Conservation (phyloP, 2,113 vertebrate genomes). For the Corvus cornix region DNA sequence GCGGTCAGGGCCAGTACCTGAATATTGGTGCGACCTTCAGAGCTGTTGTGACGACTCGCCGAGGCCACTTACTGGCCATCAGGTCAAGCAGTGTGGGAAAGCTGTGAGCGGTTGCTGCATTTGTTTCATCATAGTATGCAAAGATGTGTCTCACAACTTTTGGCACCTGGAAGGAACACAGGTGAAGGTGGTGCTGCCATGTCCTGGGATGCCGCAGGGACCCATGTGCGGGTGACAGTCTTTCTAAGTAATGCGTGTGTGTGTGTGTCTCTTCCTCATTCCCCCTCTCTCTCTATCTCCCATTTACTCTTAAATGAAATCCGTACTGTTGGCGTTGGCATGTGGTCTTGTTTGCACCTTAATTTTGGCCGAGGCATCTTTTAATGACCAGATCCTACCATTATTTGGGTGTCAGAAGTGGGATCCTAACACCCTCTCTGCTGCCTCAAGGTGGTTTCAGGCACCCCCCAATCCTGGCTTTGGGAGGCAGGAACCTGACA, state of each 20-base stretch:
- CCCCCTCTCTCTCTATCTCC: not conserved
- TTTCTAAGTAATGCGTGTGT: no score
- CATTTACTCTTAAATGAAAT: not conserved
- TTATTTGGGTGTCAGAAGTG: no score
- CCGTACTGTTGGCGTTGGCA: not conserved
- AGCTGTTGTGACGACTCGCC: fast-evolving
- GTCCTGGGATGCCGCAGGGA: no score
- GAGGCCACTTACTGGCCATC: fast-evolving
- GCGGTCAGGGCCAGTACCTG: not conserved
- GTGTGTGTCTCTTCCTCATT: not conserved
- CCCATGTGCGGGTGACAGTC: not conserved
- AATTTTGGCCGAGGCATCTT: no score
- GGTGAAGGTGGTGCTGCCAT: not conserved
- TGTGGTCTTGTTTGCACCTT: no score
- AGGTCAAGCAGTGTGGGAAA: fast-evolving
- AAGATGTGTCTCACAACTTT: not conserved
- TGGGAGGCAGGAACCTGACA: not conserved
- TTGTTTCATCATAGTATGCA: not conserved
- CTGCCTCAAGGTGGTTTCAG: no score
- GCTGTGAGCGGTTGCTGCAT: fast-evolving
- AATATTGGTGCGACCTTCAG: not conserved
- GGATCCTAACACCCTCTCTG: no score
- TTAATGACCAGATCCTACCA: no score
- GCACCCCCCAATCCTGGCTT: no score
- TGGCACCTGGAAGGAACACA: not conserved